Percentiles rank a stretch among this genome's conserved stretches.
Conservation (phyloP, 2,113 vertebrate species). For the Genyomyrus donnyi region DNA sequence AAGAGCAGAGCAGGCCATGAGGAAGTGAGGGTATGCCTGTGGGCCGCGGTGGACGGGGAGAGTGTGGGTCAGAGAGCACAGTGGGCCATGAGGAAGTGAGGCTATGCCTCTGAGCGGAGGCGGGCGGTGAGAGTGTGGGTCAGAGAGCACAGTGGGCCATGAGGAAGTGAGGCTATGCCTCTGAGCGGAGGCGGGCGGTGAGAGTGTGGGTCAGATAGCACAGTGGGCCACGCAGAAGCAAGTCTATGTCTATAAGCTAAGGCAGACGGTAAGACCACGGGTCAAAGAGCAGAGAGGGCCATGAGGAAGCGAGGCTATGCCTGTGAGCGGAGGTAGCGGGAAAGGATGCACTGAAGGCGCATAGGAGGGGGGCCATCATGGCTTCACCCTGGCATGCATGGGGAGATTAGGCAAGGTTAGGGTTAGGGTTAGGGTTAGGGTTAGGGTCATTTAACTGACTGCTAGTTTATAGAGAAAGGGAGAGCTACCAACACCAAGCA, state of each 20-base stretch:
- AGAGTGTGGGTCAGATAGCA: constrained; percentile 13
- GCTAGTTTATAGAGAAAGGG: constrained; percentile 21
- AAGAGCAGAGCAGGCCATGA: constrained; percentile 10
- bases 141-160: no score
- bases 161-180: background rate
- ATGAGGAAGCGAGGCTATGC: constrained; percentile 14
- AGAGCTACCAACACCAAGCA: background rate
- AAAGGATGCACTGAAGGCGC: constrained; percentile 9
- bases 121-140: background rate
- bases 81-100: background rate
- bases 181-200: no score
- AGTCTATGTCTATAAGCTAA: constrained; percentile 21
- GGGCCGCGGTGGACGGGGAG: constrained; percentile 13
- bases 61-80: constrained; percentile 12
- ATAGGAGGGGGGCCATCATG: background rate
- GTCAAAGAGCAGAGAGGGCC: constrained; percentile 2
- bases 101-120: constrained; percentile 20
- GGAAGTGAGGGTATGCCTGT: constrained; percentile 16
- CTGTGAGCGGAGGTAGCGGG: constrained; percentile 25
- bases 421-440: background rate
- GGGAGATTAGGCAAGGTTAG: constrained; percentile 14
- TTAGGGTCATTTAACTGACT: background rate
- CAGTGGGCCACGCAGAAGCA: background rate
- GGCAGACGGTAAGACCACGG: background rate
- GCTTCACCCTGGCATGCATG: constrained; percentile 27